Evolutionary conservation across 1,140 invertebrate species (phyloP), one percentile per base, ranked within the genome.

Genomic region (Rhynchophorus ferrugineus): DNA sequence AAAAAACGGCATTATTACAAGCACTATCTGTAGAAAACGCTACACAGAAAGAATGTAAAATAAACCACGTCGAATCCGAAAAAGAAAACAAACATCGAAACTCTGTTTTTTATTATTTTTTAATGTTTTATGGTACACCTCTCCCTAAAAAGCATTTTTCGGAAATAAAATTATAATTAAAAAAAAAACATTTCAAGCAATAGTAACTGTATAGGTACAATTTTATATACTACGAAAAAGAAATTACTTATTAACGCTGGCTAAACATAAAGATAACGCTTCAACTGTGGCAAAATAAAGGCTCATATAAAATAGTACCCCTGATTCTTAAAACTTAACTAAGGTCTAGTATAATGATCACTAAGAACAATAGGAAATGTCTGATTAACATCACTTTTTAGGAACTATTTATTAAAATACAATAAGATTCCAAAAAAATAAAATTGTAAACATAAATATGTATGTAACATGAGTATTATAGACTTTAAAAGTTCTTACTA

Each of bases 371-470:
- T 14, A 20, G 20, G 11, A 44, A 19, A 51, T 36, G 35, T 16
- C 22, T 16, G 29, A 17, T 46, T 21, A 19, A 17, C 19, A 54
- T 48, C 52, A 54, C 52, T 19, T 48, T 45, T 33, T 48, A 54
- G 45, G 45, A 53, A 53, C 50, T 43, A 53, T 53, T 39, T 42
- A 51, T 35, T 43, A 18, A 8, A 51, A 44, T 29, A 44, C 17
- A 48, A 18, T 48, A 41, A 19, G 17, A 19, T 38, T 22, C 29
- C n/a, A 17, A 38, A 39, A 37, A 24, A 6, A 29, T n/a, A n/a
- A n/a, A n/a, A n/a, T n/a, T n/a, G n/a, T n/a, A n/a, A n/a, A n/a
- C n/a, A n/a, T n/a, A n/a, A n/a, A n/a, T n/a, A 11, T 29, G 5
- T 29, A 29, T 29, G 11, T 29, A 29, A 6, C 5, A 29, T 29